Evolutionary conservation across 30 jellyfish, hydroid and myxozoan species (phyloP).

Genomic region (Hydractinia echinata): DNA sequence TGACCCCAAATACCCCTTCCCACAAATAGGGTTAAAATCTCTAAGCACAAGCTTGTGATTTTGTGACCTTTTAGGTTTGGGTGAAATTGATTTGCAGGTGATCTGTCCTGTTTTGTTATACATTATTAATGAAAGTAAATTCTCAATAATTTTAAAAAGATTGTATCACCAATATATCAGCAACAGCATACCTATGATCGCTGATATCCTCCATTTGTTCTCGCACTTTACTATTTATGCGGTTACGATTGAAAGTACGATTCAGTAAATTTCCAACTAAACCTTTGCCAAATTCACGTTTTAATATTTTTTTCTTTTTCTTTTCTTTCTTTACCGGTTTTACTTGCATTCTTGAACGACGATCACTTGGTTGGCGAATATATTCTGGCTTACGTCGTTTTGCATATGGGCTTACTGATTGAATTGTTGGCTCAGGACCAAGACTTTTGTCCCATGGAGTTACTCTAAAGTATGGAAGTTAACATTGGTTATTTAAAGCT

Average conservation of each 20-base stretch:
- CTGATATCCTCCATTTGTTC: slow-evolving; percentile 76
- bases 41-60: no score
- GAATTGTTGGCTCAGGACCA: slow-evolving; percentile 40
- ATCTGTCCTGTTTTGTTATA: no score
- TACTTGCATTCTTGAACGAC: slow-evolving; percentile 77
- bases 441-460: slow-evolving; percentile 62
- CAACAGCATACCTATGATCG: slow-evolving; percentile 70
- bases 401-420: slow-evolving; percentile 37
- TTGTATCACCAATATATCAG: not conserved
- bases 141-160: no score
- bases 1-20: no score
- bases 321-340: slow-evolving; percentile 56
- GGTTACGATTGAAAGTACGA: slow-evolving; percentile 48
- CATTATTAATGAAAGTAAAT: no score
- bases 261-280: slow-evolving; percentile 63
- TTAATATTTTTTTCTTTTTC: slow-evolving; percentile 32
- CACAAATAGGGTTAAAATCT: no score
- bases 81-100: not conserved
- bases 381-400: slow-evolving; percentile 41
- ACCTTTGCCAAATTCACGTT: slow-evolving; percentile 77
- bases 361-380: slow-evolving; percentile 77
- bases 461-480: slow-evolving; percentile 24
- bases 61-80: no score
- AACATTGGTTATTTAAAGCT: not conserved
- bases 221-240: slow-evolving; percentile 59